These are phyloP conservation scores for Eupleurogrammus muticus DNA, from an alignment of 2,797 vertebrate genomes.

Conservation along the genomic window DNA sequence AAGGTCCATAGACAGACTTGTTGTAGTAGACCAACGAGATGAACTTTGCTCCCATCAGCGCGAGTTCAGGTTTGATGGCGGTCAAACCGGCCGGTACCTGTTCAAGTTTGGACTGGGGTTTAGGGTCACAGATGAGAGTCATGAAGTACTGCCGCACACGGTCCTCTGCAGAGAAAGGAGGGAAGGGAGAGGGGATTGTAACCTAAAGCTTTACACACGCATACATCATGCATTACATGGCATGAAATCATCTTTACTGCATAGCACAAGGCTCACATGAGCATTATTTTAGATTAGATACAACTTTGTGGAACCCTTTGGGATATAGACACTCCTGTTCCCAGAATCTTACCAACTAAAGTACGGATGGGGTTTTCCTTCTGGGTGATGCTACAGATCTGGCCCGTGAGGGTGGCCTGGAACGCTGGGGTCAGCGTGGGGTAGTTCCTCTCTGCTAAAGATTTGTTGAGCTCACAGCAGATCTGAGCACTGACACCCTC, in stretches of 20 bases:
- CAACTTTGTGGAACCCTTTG: too few relatives aligned
- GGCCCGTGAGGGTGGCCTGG: constrained; percentile 88
- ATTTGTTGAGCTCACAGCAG: constrained; percentile 90
- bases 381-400: constrained; percentile 88
- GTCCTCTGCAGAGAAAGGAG: constrained; percentile 84
- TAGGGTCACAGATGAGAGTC: constrained; percentile 82
- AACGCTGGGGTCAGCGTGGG: constrained; percentile 82
- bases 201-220: not conserved
- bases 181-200: not conserved
- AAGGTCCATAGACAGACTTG: constrained; percentile 92
- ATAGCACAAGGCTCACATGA: not conserved
- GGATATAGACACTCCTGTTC: constrained; percentile 6
- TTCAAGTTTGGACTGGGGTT: constrained; percentile 81
- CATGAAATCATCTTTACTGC: not conserved
- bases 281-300: too few relatives aligned
- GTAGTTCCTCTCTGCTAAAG: constrained; percentile 86
- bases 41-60: constrained; percentile 85
- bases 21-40: constrained; percentile 91
- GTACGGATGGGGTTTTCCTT: constrained; percentile 89
- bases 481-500: constrained; percentile 85
- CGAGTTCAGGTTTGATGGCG: constrained; percentile 88
- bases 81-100: constrained; percentile 87
- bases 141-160: constrained; percentile 89
- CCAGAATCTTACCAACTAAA: constrained; percentile 88
- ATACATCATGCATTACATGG: not conserved